phyloP scores from a whole-genome alignment of 2,113 vertebrate genomes.

The Polyodon spathula region DNA sequence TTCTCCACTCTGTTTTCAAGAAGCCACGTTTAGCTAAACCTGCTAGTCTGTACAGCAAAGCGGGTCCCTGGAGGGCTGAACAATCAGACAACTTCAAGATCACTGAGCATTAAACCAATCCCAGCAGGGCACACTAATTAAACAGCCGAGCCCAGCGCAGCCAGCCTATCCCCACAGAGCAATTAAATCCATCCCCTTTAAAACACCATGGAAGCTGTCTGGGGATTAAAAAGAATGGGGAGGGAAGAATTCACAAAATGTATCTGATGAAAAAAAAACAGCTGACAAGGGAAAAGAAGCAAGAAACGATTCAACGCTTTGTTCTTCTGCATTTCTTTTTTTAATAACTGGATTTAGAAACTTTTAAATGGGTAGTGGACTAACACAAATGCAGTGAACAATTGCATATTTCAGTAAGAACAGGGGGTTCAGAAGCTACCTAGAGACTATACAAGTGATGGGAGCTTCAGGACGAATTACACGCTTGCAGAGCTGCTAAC shows the following conservation, averaged over 20 bases:
- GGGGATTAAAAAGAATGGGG: constrained; percentile 66
- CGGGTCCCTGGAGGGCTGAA: constrained; percentile 78
- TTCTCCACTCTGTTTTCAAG: constrained; percentile 34
- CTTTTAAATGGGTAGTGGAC: constrained; percentile 20
- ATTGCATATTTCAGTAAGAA: constrained; percentile 96
- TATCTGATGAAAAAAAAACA: constrained; percentile 70
- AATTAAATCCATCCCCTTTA: constrained; percentile 99
- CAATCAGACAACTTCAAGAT: constrained; percentile 99
- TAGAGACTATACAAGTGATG: constrained; percentile 65
- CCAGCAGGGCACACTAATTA: constrained; percentile 98
- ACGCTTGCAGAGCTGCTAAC: constrained; percentile 78
- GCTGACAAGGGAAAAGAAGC: constrained; percentile 78
- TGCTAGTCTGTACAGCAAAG: constrained; percentile 59
- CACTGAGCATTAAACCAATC: constrained; percentile 97
- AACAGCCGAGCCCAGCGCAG: constrained; percentile 98
- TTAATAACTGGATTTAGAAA: constrained; percentile 79
- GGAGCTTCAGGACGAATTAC: constrained; percentile 85
- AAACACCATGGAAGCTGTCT: constrained; percentile 94
- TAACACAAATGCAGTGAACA: no score
- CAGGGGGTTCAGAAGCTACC: constrained; percentile 80
- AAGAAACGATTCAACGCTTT: constrained; percentile 71
- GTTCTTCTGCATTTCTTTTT: constrained; percentile 70
- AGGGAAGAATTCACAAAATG: constrained; percentile 79
- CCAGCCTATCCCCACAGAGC: constrained; percentile 98
- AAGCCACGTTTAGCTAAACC: constrained; percentile 78